Evolutionary conservation across 2,888 invertebrate species (phyloP).

Genomic region (Hirtodrosophila confusa): DNA sequence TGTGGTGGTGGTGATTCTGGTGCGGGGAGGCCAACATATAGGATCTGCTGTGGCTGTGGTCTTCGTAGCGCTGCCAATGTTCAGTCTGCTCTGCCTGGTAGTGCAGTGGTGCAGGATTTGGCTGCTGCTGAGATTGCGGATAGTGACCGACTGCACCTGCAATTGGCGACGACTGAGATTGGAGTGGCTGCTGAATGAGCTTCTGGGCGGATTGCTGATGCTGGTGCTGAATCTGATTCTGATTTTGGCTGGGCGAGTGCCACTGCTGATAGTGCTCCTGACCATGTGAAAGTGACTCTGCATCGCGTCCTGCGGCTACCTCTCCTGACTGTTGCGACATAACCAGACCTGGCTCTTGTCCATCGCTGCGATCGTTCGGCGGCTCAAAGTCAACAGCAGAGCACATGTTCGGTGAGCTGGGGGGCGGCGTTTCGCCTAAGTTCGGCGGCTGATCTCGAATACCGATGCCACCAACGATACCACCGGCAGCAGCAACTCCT

Average conservation of each 20-base stretch:
- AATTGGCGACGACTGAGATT: slow-evolving; percentile 21
- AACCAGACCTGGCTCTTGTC: slow-evolving; percentile 23
- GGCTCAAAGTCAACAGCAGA: slow-evolving; percentile 72
- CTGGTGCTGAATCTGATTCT: slow-evolving; percentile 41
- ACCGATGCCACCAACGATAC: slow-evolving; percentile 5
- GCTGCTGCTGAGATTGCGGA: slow-evolving; percentile 9
- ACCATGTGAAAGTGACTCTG: slow-evolving; percentile 29
- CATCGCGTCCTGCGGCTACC: slow-evolving; percentile 35
- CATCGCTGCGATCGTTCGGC: slow-evolving; percentile 39
- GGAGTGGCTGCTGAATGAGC: slow-evolving; percentile 4
- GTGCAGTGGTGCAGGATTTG: slow-evolving; percentile 1
- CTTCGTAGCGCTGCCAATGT: slow-evolving; percentile 60
- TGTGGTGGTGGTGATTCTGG: slow-evolving; percentile 70
- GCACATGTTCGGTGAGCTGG: slow-evolving; percentile 75
- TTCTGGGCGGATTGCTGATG: slow-evolving; percentile 39
- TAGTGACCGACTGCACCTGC: slow-evolving; percentile 13
- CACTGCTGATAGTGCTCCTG: slow-evolving; percentile 65
- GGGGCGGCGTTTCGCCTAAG: slow-evolving; percentile 74
- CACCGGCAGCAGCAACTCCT: neutral
- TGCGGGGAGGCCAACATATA: slow-evolving; percentile 60
- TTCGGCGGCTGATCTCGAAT: slow-evolving; percentile 49
- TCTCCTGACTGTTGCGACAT: slow-evolving; percentile 39
- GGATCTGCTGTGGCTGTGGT: slow-evolving; percentile 41
- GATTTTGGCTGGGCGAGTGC: slow-evolving; percentile 42
- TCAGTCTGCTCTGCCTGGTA: slow-evolving; percentile 36